phyloP scores from a whole-genome alignment of 2,888 invertebrate genomes.

The Agonum fuliginosum region DNA sequence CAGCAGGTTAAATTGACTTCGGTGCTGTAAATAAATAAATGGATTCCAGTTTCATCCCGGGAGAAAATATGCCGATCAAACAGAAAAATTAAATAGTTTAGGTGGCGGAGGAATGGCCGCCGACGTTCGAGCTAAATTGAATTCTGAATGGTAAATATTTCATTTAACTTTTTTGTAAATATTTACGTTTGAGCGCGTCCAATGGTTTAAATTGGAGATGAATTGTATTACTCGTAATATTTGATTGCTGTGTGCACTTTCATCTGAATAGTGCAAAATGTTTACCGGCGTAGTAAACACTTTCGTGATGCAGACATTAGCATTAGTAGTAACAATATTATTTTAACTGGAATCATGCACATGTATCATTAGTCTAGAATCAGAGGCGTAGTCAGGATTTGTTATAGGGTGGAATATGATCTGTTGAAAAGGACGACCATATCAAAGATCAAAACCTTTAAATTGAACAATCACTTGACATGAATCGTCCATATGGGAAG shows the following conservation, averaged over 20 bases:
- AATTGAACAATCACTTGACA: no score
- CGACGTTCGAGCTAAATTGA: neutral
- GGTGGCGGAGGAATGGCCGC: constrained; percentile 5
- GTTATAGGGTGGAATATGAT: no score
- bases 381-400: no score
- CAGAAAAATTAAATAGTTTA: constrained; percentile 7
- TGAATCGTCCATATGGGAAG: no score
- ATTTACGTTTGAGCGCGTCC: neutral
- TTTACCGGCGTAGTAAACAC: no score
- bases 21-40: constrained; percentile 1
- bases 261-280: neutral
- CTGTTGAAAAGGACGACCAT: no score
- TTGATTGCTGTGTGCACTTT: neutral
- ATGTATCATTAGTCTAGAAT: no score
- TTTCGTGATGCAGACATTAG: no score
- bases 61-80: constrained; percentile 11
- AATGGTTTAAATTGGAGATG: constrained; percentile 2
- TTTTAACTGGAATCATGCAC: no score
- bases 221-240: neutral
- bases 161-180: constrained; percentile 19
- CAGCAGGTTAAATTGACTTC: neutral
- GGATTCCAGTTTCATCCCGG: neutral
- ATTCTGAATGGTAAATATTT: constrained; percentile 20
- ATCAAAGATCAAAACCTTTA: no score
- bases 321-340: no score